Conservation (phyloP, 1,140 invertebrate genomes). For the Zelostemma sp. region DNA sequence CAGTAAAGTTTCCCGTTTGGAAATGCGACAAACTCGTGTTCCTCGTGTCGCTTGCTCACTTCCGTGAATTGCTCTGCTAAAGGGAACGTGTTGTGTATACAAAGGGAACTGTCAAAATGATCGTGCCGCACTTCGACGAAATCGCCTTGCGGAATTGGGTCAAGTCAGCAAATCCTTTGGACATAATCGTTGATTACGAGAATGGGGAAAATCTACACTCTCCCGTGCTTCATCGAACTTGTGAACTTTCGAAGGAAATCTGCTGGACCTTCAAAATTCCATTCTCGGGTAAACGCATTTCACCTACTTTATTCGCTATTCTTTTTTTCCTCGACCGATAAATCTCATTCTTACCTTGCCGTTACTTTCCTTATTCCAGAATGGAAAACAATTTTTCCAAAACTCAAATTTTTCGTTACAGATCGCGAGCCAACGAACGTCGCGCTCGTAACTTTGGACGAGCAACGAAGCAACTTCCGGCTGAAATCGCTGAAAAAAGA, state of each 20-base stretch:
- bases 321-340: background rate
- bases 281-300: background rate
- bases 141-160: conserved; percentile 27
- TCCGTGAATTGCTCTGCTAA: background rate
- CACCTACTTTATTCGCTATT: background rate
- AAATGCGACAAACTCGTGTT: background rate
- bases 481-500: conserved; percentile 77
- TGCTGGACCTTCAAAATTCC: background rate
- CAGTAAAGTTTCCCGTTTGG: background rate
- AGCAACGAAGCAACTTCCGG: conserved; percentile 79
- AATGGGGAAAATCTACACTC: background rate
- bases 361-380: background rate
- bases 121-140: conserved; percentile 16
- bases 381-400: background rate
- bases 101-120: conserved; percentile 1
- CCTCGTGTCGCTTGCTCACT: background rate
- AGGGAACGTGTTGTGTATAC: background rate
- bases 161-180: conserved; percentile 17
- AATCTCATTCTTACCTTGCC: too few relatives aligned
- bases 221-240: background rate
- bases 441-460: conserved; percentile 77
- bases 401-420: background rate
- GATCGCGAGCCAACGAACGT: conserved; percentile 72
- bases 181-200: background rate
- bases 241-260: background rate